A percentile compares a stretch with the other conserved stretches of the same genome.
These are phyloP conservation scores for Lepidurus apus DNA, from an alignment of 1,140 invertebrate species.

Conservation along the genomic window DNA sequence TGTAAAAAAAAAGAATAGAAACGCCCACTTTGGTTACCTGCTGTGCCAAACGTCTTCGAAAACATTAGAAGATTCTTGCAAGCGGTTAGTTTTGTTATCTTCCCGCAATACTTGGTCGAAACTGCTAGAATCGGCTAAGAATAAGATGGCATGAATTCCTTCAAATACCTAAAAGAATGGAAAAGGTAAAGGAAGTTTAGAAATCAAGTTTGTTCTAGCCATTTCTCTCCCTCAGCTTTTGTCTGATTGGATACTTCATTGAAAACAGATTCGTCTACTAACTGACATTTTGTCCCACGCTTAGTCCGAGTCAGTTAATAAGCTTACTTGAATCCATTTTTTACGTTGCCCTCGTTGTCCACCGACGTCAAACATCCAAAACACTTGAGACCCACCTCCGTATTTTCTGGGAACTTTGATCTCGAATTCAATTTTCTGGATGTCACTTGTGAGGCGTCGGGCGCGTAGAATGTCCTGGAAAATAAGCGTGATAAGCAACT, in stretches of 20 bases:
- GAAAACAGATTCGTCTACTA: neutral
- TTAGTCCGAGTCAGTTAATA: neutral
- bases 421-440: slow-evolving; percentile 66
- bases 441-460: slow-evolving; percentile 60
- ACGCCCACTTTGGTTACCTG: slow-evolving; percentile 48
- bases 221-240: neutral
- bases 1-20: neutral
- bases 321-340: slow-evolving; percentile 69
- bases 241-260: neutral
- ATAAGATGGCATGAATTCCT: slow-evolving; percentile 70
- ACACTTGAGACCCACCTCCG: slow-evolving; percentile 59
- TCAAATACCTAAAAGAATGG: slow-evolving; percentile 60
- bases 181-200: neutral
- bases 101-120: slow-evolving; percentile 71
- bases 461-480: slow-evolving; percentile 60
- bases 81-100: slow-evolving; percentile 60
- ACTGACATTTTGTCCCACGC: neutral
- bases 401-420: slow-evolving; percentile 60
- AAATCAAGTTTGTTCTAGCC: neutral
- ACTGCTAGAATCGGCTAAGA: slow-evolving; percentile 67
- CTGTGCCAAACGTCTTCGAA: slow-evolving; percentile 72
- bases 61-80: slow-evolving; percentile 62
- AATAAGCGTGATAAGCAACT: slow-evolving; percentile 28
- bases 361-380: slow-evolving; percentile 73
- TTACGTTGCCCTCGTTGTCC: slow-evolving; percentile 75